These are phyloP conservation scores for Odontocolon sp. DNA, from an alignment of 2,888 invertebrate species.

Conservation along the genomic window DNA sequence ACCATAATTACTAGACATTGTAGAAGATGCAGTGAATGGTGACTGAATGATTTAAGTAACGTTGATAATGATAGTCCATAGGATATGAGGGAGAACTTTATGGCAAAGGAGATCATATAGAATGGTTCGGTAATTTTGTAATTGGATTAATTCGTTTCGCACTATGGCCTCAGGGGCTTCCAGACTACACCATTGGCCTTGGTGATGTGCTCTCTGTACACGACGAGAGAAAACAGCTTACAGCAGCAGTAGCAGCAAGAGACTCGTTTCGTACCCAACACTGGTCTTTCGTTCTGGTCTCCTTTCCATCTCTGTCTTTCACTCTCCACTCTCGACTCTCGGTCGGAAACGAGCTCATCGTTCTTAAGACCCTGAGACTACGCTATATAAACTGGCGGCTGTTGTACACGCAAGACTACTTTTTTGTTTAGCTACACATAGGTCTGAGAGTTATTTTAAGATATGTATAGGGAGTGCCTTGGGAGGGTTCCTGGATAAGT, in stretches of 20 bases:
- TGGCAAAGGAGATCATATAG: conserved; percentile 33
- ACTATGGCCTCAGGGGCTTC: conserved; percentile 51
- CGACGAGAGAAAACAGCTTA: too few relatives aligned
- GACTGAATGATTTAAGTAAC: background rate
- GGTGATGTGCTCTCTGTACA: conserved; percentile 19
- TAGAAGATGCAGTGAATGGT: too few relatives aligned
- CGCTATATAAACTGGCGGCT: conserved; percentile 5
- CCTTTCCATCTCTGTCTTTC: background rate
- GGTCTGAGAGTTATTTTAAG: conserved; percentile 55
- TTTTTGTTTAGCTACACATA: conserved; percentile 37
- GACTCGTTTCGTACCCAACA: conserved; percentile 49
- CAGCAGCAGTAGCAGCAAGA: too few relatives aligned
- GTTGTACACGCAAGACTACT: conserved; percentile 32
- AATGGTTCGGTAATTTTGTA: conserved; percentile 56
- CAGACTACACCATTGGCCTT: conserved; percentile 40
- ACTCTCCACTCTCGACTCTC: conserved; percentile 20
- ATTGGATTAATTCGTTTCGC: conserved; percentile 60
- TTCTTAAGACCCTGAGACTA: conserved; percentile 46
- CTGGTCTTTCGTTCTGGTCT: background rate
- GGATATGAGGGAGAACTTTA: conserved; percentile 18
- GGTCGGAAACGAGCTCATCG: conserved; percentile 51
- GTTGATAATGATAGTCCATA: background rate
- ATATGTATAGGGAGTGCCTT: conserved; percentile 35
- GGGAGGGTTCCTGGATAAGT: conserved; percentile 55
- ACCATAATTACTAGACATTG: too few relatives aligned